Base-by-base conservation (phyloP, 92 coral and sea anemone genomes). In the Blastomussa wellsi region DNA sequence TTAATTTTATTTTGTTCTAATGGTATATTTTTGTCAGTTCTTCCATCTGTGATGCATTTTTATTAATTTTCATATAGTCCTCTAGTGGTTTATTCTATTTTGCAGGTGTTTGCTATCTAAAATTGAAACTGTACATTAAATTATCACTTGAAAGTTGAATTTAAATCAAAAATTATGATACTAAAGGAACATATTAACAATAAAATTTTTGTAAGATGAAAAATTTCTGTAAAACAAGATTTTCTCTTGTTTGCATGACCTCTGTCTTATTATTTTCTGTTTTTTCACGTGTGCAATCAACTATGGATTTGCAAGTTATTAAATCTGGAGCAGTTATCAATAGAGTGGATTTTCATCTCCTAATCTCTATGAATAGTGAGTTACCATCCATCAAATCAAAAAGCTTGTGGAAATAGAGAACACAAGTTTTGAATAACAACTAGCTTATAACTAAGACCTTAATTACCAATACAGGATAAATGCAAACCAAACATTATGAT, bases 401-500 rank as follows among this genome's bases (percentile, higher is more conserved):
- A 32, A 16, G 74, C 42, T 16, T 16, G 42, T 69, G 3, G 65
- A 22, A 28, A 8, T 0, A 35, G n/a, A 4, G 75, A 20, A 39
- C 44, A 19, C 12, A 69, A 36, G 48, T 24, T 31, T 69, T 69
- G 74, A 36, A 69, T 69, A 36, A 65, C 35, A 65, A 70, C 75
- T 33, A 15, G 47, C 41, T 70, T 16, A 33, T 8, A 33, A 28
- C 68, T 26, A 70, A 70, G 47, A 70, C 28, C 20, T 35, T 35
- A 19, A 36, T 70, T 70, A 9, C 19, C 47, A 70, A 8, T 33
- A 11, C 74, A 35, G 39, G 65, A 48, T 12, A 36, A 7, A 70
- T 70, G 75, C 75, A 5, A 70, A 37, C 75, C 75, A 70, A 70
- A 70, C 44, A 70, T 37, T 68, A 32, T 62, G 24, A 62, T 62